These are phyloP conservation scores for Gobionotothen gibberifrons DNA, from an alignment of 2,797 vertebrate species.

Conservation along the genomic window DNA sequence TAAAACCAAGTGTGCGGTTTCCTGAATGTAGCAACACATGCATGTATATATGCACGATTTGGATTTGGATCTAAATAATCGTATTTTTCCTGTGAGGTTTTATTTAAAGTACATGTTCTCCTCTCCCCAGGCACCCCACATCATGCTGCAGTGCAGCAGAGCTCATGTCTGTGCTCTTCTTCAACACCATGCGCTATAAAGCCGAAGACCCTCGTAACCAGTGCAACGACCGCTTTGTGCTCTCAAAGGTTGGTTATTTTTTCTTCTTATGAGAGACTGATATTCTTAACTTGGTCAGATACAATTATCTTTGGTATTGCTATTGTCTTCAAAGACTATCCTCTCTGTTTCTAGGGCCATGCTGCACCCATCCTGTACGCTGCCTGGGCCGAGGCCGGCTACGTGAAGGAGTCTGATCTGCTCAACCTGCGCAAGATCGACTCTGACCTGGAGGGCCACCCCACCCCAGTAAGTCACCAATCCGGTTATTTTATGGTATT, in stretches of 20 bases:
- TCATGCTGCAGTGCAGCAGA: slow-evolving; percentile 92
- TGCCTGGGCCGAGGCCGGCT: slow-evolving; percentile 86
- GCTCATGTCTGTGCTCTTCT: slow-evolving; percentile 92
- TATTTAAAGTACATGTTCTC: slow-evolving; percentile 15
- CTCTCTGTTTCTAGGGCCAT: slow-evolving; percentile 74
- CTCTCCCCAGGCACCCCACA: slow-evolving; percentile 85
- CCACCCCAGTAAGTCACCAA: slow-evolving; percentile 82
- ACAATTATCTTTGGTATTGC: neutral
- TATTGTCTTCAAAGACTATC: accelerated
- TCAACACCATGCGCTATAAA: slow-evolving; percentile 91
- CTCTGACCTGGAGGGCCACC: slow-evolving; percentile 87
- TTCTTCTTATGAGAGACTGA: neutral
- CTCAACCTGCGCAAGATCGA: slow-evolving; percentile 87
- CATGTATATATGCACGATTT: slow-evolving; percentile 49
- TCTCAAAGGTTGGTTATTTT: slow-evolving; percentile 86
- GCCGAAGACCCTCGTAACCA: slow-evolving; percentile 84
- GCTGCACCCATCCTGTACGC: slow-evolving; percentile 87
- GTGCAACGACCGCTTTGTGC: slow-evolving; percentile 89
- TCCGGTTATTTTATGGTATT: neutral
- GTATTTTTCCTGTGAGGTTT: slow-evolving; percentile 26
- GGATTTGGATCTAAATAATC: too few species aligned
- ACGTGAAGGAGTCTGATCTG: slow-evolving; percentile 82
- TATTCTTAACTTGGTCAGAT: accelerated
- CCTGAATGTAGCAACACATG: slow-evolving; percentile 33
- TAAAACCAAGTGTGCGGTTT: slow-evolving; percentile 17